These are phyloP conservation scores for Oscheius onirici DNA, from an alignment of 2,888 invertebrate species.

Conservation along the genomic window DNA sequence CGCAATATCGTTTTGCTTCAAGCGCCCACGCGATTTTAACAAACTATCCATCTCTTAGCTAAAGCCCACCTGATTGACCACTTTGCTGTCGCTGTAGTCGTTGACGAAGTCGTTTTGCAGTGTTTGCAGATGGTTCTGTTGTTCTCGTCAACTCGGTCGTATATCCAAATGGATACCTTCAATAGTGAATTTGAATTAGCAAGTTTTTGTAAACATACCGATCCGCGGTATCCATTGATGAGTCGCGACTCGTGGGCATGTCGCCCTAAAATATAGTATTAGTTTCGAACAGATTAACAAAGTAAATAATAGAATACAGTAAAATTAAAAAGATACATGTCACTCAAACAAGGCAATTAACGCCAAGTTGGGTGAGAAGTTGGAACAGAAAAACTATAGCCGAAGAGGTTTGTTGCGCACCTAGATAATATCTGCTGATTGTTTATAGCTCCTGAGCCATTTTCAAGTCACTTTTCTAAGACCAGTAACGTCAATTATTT, in stretches of 20 bases:
- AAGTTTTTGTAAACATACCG: conserved; percentile 6
- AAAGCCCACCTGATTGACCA: conserved; percentile 59
- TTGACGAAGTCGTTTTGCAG: conserved; percentile 69
- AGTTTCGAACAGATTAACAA: background rate
- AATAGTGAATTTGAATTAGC: background rate
- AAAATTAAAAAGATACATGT: background rate
- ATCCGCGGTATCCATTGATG: conserved; percentile 65
- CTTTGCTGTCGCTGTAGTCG: conserved; percentile 68
- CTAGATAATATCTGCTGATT: background rate
- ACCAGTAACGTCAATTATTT: conserved; percentile 16
- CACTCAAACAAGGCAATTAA: background rate
- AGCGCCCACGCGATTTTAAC: conserved; percentile 9
- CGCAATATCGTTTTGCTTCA: conserved; percentile 6
- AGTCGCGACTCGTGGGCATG: conserved; percentile 58
- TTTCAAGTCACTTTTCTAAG: background rate
- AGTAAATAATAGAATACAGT: background rate
- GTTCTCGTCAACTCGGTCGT: conserved; percentile 64
- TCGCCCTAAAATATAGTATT: conserved; percentile 14
- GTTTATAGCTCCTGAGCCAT: background rate
- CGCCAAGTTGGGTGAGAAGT: background rate
- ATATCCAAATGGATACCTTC: conserved; percentile 70
- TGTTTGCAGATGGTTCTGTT: conserved; percentile 66
- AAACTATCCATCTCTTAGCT: background rate
- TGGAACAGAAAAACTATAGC: background rate
- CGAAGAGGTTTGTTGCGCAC: background rate